These are phyloP conservation scores for Malurus splendens DNA, from an alignment of 2,797 vertebrate genomes.

Conservation along the genomic window DNA sequence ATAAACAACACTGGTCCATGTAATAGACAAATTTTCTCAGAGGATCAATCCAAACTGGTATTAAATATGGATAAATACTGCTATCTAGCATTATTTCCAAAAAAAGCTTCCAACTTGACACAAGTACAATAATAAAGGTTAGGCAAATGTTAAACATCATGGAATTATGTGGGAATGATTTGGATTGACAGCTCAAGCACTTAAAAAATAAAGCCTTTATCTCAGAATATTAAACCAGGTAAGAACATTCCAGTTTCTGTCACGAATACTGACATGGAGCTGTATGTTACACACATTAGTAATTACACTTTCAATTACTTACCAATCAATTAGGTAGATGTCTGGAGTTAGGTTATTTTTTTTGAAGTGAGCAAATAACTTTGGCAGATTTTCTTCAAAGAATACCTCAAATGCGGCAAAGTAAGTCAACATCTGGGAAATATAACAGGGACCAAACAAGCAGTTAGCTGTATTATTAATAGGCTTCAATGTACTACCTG, in stretches of 20 bases:
- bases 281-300: not conserved
- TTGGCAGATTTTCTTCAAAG: slow-evolving; percentile 94
- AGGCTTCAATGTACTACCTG: not conserved
- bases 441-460: not conserved
- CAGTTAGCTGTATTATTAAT: not conserved
- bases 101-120: not conserved
- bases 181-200: not conserved
- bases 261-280: not conserved
- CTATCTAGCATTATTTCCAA: not conserved
- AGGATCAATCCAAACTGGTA: not conserved
- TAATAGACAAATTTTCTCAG: not conserved
- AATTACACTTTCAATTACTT: slow-evolving; percentile 47
- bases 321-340: slow-evolving; percentile 96
- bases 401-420: slow-evolving; percentile 94
- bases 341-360: slow-evolving; percentile 89
- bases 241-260: not conserved
- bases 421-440: slow-evolving; percentile 89
- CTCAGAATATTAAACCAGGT: not conserved
- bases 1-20: not conserved
- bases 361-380: slow-evolving; percentile 94
- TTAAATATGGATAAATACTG: not conserved
- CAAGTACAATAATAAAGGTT: not conserved
- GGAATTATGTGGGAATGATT: not conserved
- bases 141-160: not conserved
- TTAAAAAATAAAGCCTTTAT: not conserved